Evolutionary conservation across 2,888 invertebrate species (phyloP).

Genomic region (Machimus rusticus): DNA sequence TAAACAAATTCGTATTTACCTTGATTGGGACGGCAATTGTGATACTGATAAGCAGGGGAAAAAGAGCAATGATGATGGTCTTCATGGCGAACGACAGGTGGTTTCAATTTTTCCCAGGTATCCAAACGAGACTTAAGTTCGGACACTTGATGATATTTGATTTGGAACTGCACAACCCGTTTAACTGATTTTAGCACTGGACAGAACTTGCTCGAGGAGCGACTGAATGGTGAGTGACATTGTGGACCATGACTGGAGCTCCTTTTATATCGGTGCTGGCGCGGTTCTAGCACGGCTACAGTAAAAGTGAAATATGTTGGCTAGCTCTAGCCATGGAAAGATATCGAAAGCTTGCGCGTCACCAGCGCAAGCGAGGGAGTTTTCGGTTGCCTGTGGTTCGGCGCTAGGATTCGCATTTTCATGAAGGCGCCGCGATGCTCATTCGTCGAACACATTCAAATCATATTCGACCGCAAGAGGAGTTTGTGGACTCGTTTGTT

Average conservation of each 20-base stretch:
- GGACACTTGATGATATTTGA: not conserved
- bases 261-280: constrained; percentile 21
- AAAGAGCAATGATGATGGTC: not conserved
- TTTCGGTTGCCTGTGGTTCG: not conserved
- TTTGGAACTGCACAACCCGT: not conserved
- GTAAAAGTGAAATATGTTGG: constrained; percentile 11
- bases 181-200: not conserved
- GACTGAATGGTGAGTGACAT: constrained; percentile 33
- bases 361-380: not conserved
- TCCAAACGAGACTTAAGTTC: not conserved
- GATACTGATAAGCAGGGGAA: constrained; percentile 27
- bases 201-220: not conserved
- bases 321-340: not conserved
- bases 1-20: not conserved
- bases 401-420: not conserved
- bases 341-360: constrained; percentile 19
- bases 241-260: not conserved
- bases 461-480: constrained; percentile 8
- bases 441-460: constrained; percentile 3
- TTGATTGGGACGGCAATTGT: constrained; percentile 21
- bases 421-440: constrained; percentile 16
- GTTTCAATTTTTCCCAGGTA: not conserved
- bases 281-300: constrained; percentile 2
- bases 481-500: not conserved
- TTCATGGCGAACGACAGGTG: constrained; percentile 2